A percentile compares a stretch with the other conserved stretches of the same genome.
phyloP scores from a whole-genome alignment of 2,113 vertebrate species.

The Crotalus viridis region DNA sequence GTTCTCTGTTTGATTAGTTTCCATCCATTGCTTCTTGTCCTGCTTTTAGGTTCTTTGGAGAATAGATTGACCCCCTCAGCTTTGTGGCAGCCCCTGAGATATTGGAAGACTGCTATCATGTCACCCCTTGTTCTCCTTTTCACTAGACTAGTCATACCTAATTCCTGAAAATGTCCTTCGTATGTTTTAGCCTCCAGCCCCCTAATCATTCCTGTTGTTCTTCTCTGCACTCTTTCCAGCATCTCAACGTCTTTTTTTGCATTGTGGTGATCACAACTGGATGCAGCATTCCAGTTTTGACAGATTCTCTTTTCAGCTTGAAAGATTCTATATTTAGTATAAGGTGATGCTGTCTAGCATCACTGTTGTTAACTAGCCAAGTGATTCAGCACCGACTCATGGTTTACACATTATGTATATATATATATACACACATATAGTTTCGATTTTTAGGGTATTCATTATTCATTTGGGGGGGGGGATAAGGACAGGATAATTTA shows the following conservation, averaged over 20 bases:
- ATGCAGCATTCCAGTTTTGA: neutral
- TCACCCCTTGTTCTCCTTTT: neutral
- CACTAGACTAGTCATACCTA: neutral
- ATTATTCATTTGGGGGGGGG: neutral
- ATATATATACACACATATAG: neutral
- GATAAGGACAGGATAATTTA: constrained; percentile 54
- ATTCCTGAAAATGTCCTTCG: neutral
- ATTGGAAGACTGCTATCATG: neutral
- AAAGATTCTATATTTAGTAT: no score
- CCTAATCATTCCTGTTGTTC: no score
- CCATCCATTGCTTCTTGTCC: no score
- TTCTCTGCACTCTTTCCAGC: neutral
- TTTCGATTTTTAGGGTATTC: neutral
- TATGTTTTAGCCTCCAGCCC: neutral
- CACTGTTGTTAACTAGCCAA: neutral
- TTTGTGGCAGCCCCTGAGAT: no score
- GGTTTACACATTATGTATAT: neutral
- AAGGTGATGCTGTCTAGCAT: neutral
- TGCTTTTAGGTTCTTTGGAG: no score
- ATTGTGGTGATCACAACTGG: neutral
- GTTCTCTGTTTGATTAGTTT: no score
- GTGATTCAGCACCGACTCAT: neutral
- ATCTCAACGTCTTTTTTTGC: neutral
- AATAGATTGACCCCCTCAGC: no score
- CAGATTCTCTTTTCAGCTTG: neutral